Conservation (phyloP, 2,797 vertebrate genomes). For the Orestias chungarensis region DNA sequence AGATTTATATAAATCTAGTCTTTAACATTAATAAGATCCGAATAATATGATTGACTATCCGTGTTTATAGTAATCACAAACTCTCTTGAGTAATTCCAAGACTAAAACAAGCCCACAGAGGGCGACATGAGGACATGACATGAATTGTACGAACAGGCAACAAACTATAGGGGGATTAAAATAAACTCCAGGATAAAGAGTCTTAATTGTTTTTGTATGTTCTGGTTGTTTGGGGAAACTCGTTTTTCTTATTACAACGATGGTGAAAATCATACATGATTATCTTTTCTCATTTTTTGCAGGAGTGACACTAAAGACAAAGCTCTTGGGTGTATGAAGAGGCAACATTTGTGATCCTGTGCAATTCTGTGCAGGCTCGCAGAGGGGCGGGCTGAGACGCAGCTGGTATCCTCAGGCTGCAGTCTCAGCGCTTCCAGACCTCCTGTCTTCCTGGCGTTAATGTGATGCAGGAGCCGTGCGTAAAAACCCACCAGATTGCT, state of each 20-base stretch:
- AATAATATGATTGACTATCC: background rate
- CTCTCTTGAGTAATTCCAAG: background rate
- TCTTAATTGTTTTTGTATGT: background rate
- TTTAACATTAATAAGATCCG: background rate
- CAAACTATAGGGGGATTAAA: background rate
- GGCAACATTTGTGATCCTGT: no score
- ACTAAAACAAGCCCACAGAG: conserved; percentile 64
- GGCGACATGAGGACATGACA: conserved; percentile 65
- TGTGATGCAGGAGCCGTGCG: conserved; percentile 53
- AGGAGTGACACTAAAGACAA: background rate
- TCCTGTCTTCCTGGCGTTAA: conserved; percentile 28
- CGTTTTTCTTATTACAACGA: background rate
- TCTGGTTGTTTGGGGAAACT: background rate
- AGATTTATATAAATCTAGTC: background rate
- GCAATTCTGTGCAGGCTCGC: conserved; percentile 24
- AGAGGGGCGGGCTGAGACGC: conserved; percentile 37
- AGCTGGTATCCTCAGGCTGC: conserved; percentile 46
- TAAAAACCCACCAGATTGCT: conserved; percentile 59
- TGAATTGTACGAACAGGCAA: background rate
- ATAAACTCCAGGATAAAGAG: background rate
- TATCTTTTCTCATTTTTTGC: background rate
- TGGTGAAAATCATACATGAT: background rate
- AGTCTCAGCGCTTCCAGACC: conserved; percentile 38
- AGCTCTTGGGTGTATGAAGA: background rate
- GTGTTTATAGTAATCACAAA: background rate